Percentiles rank a stretch among this genome's conserved stretches.
phyloP scores from a whole-genome alignment of 23 tunicate genomes.

The Pegea sp. region DNA sequence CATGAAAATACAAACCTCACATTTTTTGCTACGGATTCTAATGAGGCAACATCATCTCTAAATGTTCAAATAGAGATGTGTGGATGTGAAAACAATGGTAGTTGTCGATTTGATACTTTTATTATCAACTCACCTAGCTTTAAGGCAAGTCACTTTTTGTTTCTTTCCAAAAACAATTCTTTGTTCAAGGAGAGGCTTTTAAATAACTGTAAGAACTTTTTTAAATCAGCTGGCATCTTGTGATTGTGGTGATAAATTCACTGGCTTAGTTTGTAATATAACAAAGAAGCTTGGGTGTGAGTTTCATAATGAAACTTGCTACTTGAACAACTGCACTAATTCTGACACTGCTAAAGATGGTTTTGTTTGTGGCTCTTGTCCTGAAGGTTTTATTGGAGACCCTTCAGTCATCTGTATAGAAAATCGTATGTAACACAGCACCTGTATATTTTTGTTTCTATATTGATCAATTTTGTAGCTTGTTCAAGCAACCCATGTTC shows the following conservation, averaged over 20 bases:
- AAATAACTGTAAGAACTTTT: neutral
- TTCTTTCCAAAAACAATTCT: neutral
- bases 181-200: neutral
- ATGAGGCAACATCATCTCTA: neutral
- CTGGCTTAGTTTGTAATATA: slow-evolving; percentile 11
- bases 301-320: neutral
- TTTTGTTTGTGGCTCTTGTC: slow-evolving; percentile 10
- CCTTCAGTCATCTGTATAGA: neutral
- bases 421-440: slow-evolving; percentile 14
- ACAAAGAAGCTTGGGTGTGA: no score
- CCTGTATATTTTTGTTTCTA: no score
- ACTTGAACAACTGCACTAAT: slow-evolving; percentile 2
- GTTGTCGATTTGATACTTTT: slow-evolving; percentile 5
- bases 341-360: slow-evolving; percentile 18
- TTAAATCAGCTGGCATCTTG: slow-evolving; percentile 10
- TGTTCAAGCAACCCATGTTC: neutral
- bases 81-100: slow-evolving; percentile 27
- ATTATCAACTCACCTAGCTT: slow-evolving; percentile 1
- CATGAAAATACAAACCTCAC: slow-evolving; percentile 2
- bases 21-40: slow-evolving; percentile 18
- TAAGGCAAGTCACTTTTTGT: slow-evolving; percentile 4
- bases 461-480: no score
- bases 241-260: slow-evolving; percentile 18
- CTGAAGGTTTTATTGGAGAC: slow-evolving; percentile 11
- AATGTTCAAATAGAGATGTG: slow-evolving; percentile 9